phyloP scores from a whole-genome alignment of 1,140 invertebrate species.

The Drosophila leontia region DNA sequence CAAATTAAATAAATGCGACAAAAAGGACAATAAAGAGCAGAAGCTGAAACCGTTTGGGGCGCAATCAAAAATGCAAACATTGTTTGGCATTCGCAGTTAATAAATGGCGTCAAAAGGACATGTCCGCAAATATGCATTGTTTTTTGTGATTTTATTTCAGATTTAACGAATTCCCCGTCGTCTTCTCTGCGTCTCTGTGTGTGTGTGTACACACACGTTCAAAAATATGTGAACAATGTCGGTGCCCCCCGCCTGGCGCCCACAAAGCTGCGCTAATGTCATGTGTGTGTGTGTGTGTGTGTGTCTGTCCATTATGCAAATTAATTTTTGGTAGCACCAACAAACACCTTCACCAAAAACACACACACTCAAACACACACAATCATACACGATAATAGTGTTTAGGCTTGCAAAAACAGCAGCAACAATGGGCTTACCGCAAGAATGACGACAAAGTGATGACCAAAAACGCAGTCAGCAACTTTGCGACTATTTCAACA shows the following conservation, averaged over 20 bases:
- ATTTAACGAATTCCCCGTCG: conserved; percentile 48
- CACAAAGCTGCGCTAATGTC: conserved; percentile 37
- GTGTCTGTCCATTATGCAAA: conserved; percentile 72
- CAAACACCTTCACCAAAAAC: conserved; percentile 50
- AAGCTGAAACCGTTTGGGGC: background rate
- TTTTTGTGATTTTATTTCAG: conserved; percentile 55
- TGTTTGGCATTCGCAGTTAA: conserved; percentile 57
- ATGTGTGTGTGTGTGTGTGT: conserved; percentile 16
- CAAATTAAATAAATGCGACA: conserved; percentile 41
- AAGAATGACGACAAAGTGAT: conserved; percentile 79
- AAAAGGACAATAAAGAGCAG: background rate
- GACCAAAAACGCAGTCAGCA: conserved; percentile 78
- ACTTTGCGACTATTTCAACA: conserved; percentile 76
- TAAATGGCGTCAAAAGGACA: conserved; percentile 54
- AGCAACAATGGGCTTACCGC: conserved; percentile 49
- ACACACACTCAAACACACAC: conserved; percentile 11
- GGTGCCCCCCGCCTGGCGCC: background rate
- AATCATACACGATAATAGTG: conserved; percentile 53
- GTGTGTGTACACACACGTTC: background rate
- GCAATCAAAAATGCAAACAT: conserved; percentile 64
- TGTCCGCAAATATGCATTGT: conserved; percentile 42
- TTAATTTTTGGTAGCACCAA: conserved; percentile 76
- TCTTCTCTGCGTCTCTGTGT: conserved; percentile 9
- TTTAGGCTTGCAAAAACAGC: conserved; percentile 53
- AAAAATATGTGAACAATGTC: conserved; percentile 56